Percentiles rank a stretch among this genome's conserved stretches.
Evolutionary conservation across 2,888 invertebrate species (phyloP).

Genomic region (Mimas tiliae): DNA sequence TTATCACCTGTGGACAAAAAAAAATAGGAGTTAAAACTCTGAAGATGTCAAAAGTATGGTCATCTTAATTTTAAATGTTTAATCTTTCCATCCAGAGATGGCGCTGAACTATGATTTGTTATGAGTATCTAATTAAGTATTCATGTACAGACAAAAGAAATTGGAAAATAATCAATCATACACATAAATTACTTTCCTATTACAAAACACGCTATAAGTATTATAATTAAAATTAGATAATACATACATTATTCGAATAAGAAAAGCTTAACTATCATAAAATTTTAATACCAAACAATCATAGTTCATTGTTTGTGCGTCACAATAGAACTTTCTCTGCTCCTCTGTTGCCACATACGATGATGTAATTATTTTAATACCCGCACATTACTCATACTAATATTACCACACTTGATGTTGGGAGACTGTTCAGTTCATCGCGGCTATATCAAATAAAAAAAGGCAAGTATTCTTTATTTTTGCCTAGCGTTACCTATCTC

Average conservation of each 20-base stretch:
- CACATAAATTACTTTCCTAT: not conserved
- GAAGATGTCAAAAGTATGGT: too few relatives aligned
- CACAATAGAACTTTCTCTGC: conserved; percentile 58
- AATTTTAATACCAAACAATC: conserved; percentile 39
- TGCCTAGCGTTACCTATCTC: too few relatives aligned
- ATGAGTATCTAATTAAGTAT: too few relatives aligned
- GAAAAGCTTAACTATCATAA: conserved; percentile 32
- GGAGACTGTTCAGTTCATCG: conserved; percentile 2
- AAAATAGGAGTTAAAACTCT: conserved; percentile 14
- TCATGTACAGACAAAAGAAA: too few relatives aligned
- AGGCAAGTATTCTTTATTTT: too few relatives aligned
- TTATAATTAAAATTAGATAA: not conserved
- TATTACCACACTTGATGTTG: conserved; percentile 14
- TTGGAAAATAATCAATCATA: not conserved
- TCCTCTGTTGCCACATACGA: conserved; percentile 37
- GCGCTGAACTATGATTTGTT: conserved; percentile 39
- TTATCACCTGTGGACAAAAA: conserved; percentile 67
- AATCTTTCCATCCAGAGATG: conserved; percentile 48
- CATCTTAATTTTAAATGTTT: too few relatives aligned
- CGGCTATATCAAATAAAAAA: not conserved
- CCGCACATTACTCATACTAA: conserved; percentile 35
- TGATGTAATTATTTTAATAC: conserved; percentile 45
- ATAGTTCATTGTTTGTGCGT: conserved; percentile 29
- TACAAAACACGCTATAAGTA: not conserved
- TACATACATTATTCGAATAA: not conserved